Percentiles rank a stretch among this genome's conserved stretches.
Evolutionary conservation across 1,140 invertebrate genomes (phyloP).

Genomic region (Hirudo medicinalis): DNA sequence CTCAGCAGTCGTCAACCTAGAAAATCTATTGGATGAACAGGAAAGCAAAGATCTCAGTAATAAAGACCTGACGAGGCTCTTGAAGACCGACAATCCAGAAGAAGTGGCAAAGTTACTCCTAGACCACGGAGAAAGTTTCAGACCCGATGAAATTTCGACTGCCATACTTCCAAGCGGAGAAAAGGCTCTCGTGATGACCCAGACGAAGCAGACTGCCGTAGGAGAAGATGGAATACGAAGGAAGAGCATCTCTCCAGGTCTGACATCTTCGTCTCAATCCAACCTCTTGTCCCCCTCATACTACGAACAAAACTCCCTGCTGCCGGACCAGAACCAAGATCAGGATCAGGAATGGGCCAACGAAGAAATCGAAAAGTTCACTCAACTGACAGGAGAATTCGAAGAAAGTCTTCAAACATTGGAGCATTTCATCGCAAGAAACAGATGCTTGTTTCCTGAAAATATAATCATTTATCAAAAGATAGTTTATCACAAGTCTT

Average conservation of each 20-base stretch:
- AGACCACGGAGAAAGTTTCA: not conserved
- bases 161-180: not conserved
- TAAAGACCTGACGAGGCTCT: too few relatives aligned
- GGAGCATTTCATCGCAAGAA: constrained; percentile 3
- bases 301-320: not conserved
- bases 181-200: not conserved
- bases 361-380: not conserved
- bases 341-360: not conserved
- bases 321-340: too few relatives aligned
- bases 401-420: not conserved
- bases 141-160: not conserved
- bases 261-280: too few relatives aligned
- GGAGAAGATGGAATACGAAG: not conserved
- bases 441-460: constrained; percentile 6
- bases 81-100: not conserved
- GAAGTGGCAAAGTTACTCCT: not conserved
- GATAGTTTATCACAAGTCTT: not conserved
- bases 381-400: not conserved
- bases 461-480: constrained; percentile 3
- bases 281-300: not conserved
- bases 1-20: too few relatives aligned
- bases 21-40: too few relatives aligned
- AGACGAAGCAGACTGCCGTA: not conserved
- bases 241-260: too few relatives aligned
- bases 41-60: too few relatives aligned